Base-by-base conservation (phyloP, 1,140 invertebrate species). In the Saccostrea glomerata region DNA sequence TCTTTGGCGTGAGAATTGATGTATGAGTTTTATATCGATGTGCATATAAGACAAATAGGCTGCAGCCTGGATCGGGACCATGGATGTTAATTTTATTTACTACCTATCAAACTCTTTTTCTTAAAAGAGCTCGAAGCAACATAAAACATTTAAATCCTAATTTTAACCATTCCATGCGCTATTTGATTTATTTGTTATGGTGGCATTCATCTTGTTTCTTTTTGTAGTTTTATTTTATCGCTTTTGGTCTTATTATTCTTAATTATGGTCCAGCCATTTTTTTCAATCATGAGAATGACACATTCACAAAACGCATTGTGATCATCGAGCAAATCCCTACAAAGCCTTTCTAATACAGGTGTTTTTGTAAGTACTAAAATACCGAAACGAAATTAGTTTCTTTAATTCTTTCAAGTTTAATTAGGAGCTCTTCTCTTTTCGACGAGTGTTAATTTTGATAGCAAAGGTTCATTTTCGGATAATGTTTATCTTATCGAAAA, bases 241-340 rank as follows among this genome's bases (percentile, higher is more conserved):
- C n/a, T 77, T 25, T 77, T 77, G 70, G 25, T 77, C 70, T 25
- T 77, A 77, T 77, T 77, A 77, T 77, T 77, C 70, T 77, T 77
- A 77, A 77, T 77, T 77, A 77, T 77, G 70, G 70, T 36, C 25
- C 11, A 36, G 60, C 70, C 70, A 36, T 77, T 47, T 47, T 73
- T 77, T 77, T 77, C 70, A 77, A 77, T 77, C 25, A 77, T 12
- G 25, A 23, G 70, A 77, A 77, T 77, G 70, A 36, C 70, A 77
- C 15, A 15, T 77, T 30, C 70, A 77, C 70, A 77, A 77, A 77
- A 77, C 70, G 25, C 70, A 77, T 77, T 77, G 70, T 30, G 25
- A 77, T 36, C 70, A 77, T 9, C 25, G 9, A 40, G 70, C 70
- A 77, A 77, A 77, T 30, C 25, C 70, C 15, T 30, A 36, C 70